Evolutionary conservation across 2,797 vertebrate species (phyloP), one percentile per base, ranked within the genome.

Genomic region (Antennarius maculatus): DNA sequence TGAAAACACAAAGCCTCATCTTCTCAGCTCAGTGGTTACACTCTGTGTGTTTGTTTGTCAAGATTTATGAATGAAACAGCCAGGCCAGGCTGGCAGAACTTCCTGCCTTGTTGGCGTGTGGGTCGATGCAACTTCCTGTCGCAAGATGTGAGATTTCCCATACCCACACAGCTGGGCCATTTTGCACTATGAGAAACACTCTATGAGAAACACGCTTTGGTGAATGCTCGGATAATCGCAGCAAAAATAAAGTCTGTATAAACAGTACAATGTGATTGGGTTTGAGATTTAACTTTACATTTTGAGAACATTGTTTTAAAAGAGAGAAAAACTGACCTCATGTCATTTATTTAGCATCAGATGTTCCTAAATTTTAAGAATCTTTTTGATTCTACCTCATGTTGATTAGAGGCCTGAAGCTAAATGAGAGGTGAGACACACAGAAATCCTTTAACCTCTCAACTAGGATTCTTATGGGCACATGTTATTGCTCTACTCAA

Each of bases 11-110:
- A 15, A 43, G 16, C 58, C 61, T 67, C 45, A 18, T 73, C 62
- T 74, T 67, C 69, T 61, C 2, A n/a, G 43, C 62, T 54, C 41
- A 7, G 61, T 42, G 60, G 58, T 70, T 65, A 57, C 60, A 79
- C 41, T 57, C 5, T 66, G 46, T 54, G 47, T 53, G 48, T 69
- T 63, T 79, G 67, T 64, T 7, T 59, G 56, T 70, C 54, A 66
- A 86, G 88, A 88, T 89, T 85, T 86, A 85, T 91, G 89, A 90
- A 91, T 89, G 85, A 87, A 39, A 79, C 31, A 31, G 3, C 34
- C 1, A 8, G 56, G 69, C 69, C 56, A 52, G 79, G 69, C 58
- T 84, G 83, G 78, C 74, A 77, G 55, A 47, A 71, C 71, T 90
- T 91, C 85, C 86, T 83, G 82, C 58, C 78, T 81, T 5, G 14